Conservation (phyloP, 2,797 vertebrate genomes). For the Microctenopoma lineatum region DNA sequence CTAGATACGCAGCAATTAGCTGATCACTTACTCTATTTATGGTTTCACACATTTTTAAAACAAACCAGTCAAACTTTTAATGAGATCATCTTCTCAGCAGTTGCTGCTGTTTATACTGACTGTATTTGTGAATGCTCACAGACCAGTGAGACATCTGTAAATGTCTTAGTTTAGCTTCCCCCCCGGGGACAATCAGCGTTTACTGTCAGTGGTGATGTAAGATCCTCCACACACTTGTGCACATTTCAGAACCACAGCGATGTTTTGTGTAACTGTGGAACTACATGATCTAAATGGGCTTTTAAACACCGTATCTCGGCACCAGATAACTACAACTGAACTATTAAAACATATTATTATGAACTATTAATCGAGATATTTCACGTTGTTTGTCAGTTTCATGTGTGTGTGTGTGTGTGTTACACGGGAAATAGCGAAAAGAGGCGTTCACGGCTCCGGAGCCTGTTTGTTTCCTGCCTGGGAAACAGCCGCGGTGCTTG, state of each 20-base stretch:
- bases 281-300: too few species aligned
- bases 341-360: too few species aligned
- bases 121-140: too few species aligned
- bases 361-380: not conserved
- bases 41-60: too few species aligned
- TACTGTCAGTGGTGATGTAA: conserved; percentile 32
- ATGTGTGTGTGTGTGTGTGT: conserved; percentile 1
- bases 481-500: not conserved
- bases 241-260: conserved; percentile 6
- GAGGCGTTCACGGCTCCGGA: conserved; percentile 43
- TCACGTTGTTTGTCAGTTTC: not conserved
- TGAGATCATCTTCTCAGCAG: too few species aligned
- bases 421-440: conserved; percentile 13
- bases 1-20: too few species aligned
- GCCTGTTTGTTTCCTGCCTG: conserved; percentile 38
- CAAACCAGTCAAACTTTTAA: too few species aligned
- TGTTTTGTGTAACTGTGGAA: not conserved
- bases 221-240: conserved; percentile 24
- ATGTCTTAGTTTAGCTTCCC: not conserved
- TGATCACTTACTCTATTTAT: too few species aligned
- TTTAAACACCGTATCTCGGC: too few species aligned
- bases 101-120: too few species aligned
- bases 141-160: not conserved
- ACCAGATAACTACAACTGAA: too few species aligned
- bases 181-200: not conserved